These are phyloP conservation scores for Mactromeris polynyma DNA, from an alignment of 2,888 invertebrate genomes.

Conservation along the genomic window DNA sequence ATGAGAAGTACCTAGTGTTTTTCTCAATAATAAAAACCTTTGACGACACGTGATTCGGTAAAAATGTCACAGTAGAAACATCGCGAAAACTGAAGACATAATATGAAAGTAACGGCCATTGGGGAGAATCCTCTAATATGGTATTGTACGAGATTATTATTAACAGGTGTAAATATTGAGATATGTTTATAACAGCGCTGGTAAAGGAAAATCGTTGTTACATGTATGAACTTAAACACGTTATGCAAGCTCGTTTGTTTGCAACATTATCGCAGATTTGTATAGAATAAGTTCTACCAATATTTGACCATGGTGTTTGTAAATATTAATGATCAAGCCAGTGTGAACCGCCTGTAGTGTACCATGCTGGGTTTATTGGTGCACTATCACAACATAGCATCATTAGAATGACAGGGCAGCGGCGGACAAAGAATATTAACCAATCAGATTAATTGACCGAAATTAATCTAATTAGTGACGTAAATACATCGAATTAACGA, in stretches of 20 bases:
- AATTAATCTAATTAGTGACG: too few relatives aligned
- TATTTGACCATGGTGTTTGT: slow-evolving; percentile 10
- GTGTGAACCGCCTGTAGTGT: neutral
- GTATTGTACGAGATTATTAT: too few relatives aligned
- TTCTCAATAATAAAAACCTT: neutral
- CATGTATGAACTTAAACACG: too few relatives aligned
- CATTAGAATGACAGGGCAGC: neutral
- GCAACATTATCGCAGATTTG: neutral
- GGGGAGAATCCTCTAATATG: too few relatives aligned
- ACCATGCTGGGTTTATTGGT: neutral
- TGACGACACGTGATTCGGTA: neutral
- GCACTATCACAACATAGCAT: neutral
- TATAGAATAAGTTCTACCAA: neutral
- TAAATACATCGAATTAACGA: too few relatives aligned
- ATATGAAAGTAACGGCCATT: too few relatives aligned
- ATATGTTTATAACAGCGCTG: too few relatives aligned
- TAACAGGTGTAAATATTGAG: too few relatives aligned
- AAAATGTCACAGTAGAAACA: neutral
- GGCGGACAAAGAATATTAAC: neutral
- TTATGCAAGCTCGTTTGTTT: neutral
- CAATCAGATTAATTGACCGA: too few relatives aligned
- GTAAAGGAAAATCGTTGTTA: too few relatives aligned
- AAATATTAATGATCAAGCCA: neutral
- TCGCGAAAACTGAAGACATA: neutral
- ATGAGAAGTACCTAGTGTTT: neutral